These are phyloP conservation scores for Drosophila equinoxialis DNA, from an alignment of 1,140 invertebrate genomes.

Conservation along the genomic window DNA sequence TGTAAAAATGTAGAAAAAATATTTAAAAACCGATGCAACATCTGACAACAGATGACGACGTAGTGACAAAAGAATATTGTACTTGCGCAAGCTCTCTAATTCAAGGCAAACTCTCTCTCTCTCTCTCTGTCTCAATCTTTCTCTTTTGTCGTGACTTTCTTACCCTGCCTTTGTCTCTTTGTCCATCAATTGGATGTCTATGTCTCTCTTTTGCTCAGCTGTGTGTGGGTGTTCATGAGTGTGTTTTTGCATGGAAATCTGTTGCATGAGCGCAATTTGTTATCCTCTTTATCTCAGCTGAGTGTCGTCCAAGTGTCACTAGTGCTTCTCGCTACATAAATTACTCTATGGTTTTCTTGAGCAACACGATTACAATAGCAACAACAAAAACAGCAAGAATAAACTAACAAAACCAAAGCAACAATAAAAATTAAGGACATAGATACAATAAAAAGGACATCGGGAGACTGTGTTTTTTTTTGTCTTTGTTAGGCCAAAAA, in stretches of 20 bases:
- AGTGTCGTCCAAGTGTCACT: constrained; percentile 75
- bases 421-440: constrained; percentile 44
- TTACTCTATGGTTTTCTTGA: constrained; percentile 64
- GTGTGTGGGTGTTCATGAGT: constrained; percentile 21
- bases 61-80: constrained; percentile 4
- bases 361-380: constrained; percentile 45
- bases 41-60: constrained; percentile 13
- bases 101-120: constrained; percentile 3
- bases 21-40: background rate
- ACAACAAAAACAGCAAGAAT: constrained; percentile 32
- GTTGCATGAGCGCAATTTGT: constrained; percentile 79
- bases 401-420: constrained; percentile 17
- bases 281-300: constrained; percentile 79
- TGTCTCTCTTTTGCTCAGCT: constrained; percentile 35
- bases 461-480: background rate
- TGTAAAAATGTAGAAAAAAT: background rate
- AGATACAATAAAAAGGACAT: constrained; percentile 52
- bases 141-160: background rate
- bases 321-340: constrained; percentile 76
- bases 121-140: background rate
- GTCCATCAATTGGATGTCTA: background rate
- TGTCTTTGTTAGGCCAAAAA: background rate
- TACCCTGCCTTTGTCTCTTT: background rate
- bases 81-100: constrained; percentile 38
- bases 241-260: constrained; percentile 70